Percentiles rank a stretch among this genome's conserved stretches.
Evolutionary conservation across 1,140 invertebrate genomes (phyloP).

Genomic region (Apis dorsata): DNA sequence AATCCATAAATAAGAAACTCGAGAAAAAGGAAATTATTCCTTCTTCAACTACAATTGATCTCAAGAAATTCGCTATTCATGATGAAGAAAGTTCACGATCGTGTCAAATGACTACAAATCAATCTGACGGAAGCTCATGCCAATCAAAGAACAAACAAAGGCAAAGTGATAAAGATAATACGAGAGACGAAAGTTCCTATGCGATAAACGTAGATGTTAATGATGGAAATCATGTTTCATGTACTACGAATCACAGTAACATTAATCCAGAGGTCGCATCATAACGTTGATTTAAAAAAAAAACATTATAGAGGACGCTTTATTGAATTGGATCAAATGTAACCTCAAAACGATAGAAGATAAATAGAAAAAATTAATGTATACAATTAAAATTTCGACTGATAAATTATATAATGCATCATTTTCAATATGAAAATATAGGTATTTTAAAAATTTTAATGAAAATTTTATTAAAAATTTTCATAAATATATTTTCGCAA

Average conservation of each 20-base stretch:
- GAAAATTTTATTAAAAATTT: too few relatives aligned
- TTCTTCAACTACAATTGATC: conserved; percentile 45
- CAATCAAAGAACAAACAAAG: neutral
- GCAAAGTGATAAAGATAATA: conserved; percentile 37
- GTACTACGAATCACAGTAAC: neutral
- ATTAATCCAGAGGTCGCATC: neutral
- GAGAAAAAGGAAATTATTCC: conserved; percentile 63
- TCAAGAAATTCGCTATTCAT: conserved; percentile 58
- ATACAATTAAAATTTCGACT: too few relatives aligned
- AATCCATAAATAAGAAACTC: conserved; percentile 54
- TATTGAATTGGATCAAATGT: too few relatives aligned
- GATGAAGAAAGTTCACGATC: conserved; percentile 22
- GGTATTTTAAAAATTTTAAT: too few relatives aligned
- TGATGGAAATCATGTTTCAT: neutral
- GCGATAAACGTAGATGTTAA: conserved; percentile 47
- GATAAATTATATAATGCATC: too few relatives aligned
- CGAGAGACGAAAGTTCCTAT: conserved; percentile 32
- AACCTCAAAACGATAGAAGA: too few relatives aligned
- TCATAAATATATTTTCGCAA: too few relatives aligned
- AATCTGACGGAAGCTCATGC: neutral
- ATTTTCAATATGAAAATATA: too few relatives aligned
- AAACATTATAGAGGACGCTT: too few relatives aligned
- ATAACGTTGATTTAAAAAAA: neutral
- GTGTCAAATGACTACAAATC: neutral
- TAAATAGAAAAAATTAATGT: too few relatives aligned